Base-by-base conservation (phyloP, 2,888 invertebrate genomes). In the Xestoiulus laeticollis region DNA sequence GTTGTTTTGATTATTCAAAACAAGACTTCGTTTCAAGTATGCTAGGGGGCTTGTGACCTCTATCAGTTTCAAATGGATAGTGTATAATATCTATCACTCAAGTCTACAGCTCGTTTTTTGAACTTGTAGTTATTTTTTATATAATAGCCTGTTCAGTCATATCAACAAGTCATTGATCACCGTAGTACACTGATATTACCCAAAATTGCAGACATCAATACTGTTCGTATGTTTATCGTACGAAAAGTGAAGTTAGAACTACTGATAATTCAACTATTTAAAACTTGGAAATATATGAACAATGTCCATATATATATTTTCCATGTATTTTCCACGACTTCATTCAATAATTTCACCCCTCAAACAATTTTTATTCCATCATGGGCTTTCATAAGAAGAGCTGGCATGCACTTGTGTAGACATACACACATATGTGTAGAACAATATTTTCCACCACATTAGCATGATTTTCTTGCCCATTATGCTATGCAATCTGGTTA, bases 81-180 rank as follows among this genome's bases (percentile, higher is more conserved):
- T n/a, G 68, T 22, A 68, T 38, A 38, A n/a, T 68, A 22, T 68
- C 68, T 68, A 22, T 68, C 22, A 26, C 68, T 26, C 26, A 26
- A 26, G 22, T 68, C 26, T 22, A 22, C 6, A 68, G 26, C 68
- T 68, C 68, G 68, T 68, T 68, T 68, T 26, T 68, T 68, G 68
- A 68, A n/a, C 68, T 26, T 68, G 10, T 68, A 22, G 59, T 59
- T 59, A 59, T 59, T 59, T 59, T 59, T 59, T 59, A 68, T 68
- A 26, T 68, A 26, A 68, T 68, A 68, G n/a, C 22, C 22, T 68
- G 68, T 26, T 22, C 68, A 22, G 68, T 26, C 68, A 68, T 26
- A 68, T 26, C 68, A 26, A 12, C 68, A 22, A 22, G 26, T 68
- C 68, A 68, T 68, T 68, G 68, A 68, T 68, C 68, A 68, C 22